Evolutionary conservation across 2,113 vertebrate species (phyloP).

Genomic region (Manacus vitellinus): DNA sequence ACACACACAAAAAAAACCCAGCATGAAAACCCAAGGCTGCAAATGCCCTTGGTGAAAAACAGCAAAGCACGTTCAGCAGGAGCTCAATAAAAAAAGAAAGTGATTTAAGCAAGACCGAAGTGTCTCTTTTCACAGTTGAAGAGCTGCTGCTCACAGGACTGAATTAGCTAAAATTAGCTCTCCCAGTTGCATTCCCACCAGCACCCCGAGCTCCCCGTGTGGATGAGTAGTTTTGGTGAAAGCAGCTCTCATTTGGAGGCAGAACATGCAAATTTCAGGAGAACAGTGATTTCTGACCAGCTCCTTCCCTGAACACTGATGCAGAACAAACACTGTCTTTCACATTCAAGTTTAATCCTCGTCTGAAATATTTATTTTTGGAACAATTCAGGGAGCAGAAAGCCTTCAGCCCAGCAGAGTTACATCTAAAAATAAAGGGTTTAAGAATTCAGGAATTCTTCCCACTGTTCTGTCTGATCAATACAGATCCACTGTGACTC

Average conservation of each 20-base stretch:
- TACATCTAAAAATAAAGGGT: background rate
- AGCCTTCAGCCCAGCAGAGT: background rate
- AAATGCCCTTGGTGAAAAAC: background rate
- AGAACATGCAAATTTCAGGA: background rate
- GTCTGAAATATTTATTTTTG: slow-evolving; percentile 4
- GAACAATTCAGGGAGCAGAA: background rate
- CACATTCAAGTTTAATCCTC: slow-evolving; percentile 8
- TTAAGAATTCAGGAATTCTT: background rate
- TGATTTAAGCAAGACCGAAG: background rate
- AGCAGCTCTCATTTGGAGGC: background rate
- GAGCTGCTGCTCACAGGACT: background rate
- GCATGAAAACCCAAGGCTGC: background rate
- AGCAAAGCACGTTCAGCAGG: background rate
- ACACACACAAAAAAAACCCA: background rate
- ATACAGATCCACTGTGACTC: background rate
- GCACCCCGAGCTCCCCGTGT: background rate
- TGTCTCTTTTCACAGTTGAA: background rate
- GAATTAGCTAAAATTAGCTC: background rate
- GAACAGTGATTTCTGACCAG: background rate
- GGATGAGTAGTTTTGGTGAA: background rate
- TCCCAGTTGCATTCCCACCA: background rate
- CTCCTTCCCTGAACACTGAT: background rate
- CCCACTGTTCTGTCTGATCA: background rate
- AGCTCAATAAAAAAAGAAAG: background rate
- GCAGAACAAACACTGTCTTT: background rate